phyloP scores from a whole-genome alignment of 2,888 invertebrate species.

The Platerodrilus igneus region DNA sequence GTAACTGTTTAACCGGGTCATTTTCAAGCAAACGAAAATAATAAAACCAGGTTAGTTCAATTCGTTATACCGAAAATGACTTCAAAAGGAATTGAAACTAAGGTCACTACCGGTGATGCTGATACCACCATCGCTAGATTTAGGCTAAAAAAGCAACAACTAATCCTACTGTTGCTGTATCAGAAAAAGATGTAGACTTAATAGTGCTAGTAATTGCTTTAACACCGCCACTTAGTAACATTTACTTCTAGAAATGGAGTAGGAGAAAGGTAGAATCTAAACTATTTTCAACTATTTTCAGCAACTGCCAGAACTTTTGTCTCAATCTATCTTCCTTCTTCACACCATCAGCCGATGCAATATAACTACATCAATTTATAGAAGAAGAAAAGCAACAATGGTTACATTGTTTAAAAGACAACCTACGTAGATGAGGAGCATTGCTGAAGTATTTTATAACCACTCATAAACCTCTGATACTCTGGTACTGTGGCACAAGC shows the following conservation, averaged over 20 bases:
- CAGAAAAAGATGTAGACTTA: conserved; percentile 19
- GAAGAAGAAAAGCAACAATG: background rate
- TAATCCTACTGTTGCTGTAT: conserved; percentile 18
- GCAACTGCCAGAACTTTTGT: background rate
- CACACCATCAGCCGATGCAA: conserved; percentile 2
- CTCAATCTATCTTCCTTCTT: conserved; percentile 1
- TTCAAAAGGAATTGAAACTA: conserved; percentile 23
- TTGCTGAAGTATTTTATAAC: too few relatives aligned
- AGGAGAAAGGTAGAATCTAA: conserved; percentile 1
- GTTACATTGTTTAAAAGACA: too few relatives aligned
- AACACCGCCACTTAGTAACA: conserved; percentile 6
- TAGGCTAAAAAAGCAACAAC: conserved; percentile 20
- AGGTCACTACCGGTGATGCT: conserved; percentile 24
- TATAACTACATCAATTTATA: background rate
- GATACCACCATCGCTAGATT: conserved; percentile 25
- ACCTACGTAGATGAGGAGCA: too few relatives aligned
- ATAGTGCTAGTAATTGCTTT: conserved; percentile 16
- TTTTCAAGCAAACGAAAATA: conserved; percentile 12
- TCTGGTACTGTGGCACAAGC: too few relatives aligned
- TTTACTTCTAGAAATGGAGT: conserved; percentile 18
- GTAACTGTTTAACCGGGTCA: conserved; percentile 13
- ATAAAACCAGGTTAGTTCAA: conserved; percentile 21
- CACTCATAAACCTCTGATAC: too few relatives aligned
- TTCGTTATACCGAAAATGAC: conserved; percentile 19
- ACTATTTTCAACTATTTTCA: conserved; percentile 5